Conservation (phyloP, 2,797 vertebrate species). For the Danio aesculapii region DNA sequence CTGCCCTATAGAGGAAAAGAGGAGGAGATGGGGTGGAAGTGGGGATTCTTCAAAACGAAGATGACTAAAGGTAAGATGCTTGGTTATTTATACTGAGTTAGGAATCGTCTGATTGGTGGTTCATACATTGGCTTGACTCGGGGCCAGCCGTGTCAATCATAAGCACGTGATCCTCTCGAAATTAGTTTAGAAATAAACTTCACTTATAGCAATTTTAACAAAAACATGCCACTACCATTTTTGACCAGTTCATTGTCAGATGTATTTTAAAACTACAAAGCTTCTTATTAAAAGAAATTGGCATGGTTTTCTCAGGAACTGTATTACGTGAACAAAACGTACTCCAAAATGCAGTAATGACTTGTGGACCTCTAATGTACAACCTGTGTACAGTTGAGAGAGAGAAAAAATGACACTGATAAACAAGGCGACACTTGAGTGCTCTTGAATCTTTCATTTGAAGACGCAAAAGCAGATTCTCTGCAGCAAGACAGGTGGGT, state of each 20-base stretch:
- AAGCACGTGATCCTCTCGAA: no score
- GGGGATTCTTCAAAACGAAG: no score
- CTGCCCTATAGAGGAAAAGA: no score
- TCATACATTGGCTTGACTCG: no score
- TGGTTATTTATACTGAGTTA: no score
- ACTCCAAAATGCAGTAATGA: constrained; percentile 3
- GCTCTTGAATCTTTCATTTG: constrained; percentile 52
- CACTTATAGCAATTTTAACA: no score
- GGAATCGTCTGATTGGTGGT: no score
- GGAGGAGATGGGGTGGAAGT: no score
- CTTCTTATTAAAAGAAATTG: not conserved
- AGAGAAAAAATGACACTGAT: constrained; percentile 9
- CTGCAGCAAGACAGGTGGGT: constrained; percentile 68
- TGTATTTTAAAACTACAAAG: not conserved
- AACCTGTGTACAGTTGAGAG: constrained; percentile 27
- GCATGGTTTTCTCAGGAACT: not conserved
- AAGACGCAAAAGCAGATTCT: constrained; percentile 55
- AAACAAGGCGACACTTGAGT: constrained; percentile 37
- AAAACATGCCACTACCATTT: not conserved
- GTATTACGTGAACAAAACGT: constrained; percentile 1
- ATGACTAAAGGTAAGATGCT: no score
- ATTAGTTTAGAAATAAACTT: no score
- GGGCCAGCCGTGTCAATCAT: no score
- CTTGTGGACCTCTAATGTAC: not conserved
- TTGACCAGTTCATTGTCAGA: not conserved